phyloP scores from a whole-genome alignment of 2,797 vertebrate genomes.

The Trichosurus vulpecula region DNA sequence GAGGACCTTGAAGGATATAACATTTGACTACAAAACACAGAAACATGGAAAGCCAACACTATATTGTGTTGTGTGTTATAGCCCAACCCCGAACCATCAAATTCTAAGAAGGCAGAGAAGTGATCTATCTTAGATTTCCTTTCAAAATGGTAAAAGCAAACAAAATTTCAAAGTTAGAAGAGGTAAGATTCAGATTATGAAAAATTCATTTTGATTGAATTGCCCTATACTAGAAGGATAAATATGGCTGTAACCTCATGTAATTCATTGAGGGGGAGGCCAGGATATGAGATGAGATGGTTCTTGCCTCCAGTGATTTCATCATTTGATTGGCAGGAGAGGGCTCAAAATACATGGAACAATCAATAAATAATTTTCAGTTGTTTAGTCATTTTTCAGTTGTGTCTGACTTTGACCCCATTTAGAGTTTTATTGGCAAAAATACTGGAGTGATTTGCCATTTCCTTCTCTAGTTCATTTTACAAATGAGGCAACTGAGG shows the following conservation, averaged over 20 bases:
- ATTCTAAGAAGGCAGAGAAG: not conserved
- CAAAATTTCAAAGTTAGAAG: not conserved
- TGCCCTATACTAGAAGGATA: not conserved
- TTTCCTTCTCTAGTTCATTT: too few species aligned
- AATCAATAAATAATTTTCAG: not conserved
- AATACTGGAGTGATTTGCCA: too few species aligned
- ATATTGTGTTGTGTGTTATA: not conserved
- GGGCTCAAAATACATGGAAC: not conserved
- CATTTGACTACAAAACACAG: not conserved
- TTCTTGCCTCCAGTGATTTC: not conserved
- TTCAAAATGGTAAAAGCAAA: not conserved
- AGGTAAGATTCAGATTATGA: not conserved
- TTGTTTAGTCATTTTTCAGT: too few species aligned
- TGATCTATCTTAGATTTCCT: not conserved
- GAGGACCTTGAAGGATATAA: not conserved
- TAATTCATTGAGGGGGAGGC: not conserved
- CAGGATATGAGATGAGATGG: not conserved
- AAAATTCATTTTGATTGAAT: not conserved
- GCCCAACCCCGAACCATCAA: not conserved
- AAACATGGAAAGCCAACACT: not conserved
- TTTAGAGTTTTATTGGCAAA: too few species aligned
- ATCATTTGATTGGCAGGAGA: not conserved
- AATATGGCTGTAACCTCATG: not conserved
- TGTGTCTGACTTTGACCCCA: too few species aligned
- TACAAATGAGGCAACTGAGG: too few species aligned